These are phyloP conservation scores for Linepithema humile DNA, from an alignment of 1,140 invertebrate species.

Conservation along the genomic window DNA sequence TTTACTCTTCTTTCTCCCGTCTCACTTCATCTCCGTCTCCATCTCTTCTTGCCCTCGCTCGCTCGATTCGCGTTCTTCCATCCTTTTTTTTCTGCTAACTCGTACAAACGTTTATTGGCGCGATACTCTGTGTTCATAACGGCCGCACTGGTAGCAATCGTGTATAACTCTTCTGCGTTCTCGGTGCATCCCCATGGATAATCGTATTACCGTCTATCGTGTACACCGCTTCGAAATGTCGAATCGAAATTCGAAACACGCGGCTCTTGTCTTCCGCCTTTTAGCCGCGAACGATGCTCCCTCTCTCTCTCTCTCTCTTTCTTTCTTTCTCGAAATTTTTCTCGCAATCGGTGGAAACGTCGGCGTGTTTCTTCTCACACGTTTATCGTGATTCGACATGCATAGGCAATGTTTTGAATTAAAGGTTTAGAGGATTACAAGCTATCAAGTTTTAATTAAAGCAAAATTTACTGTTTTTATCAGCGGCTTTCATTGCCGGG, in stretches of 20 bases:
- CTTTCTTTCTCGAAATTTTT: slow-evolving; percentile 36
- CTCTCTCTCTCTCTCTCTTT: too few species aligned
- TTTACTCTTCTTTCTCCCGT: not conserved
- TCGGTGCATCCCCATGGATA: slow-evolving; percentile 35
- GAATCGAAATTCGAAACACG: slow-evolving; percentile 51
- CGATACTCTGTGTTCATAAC: slow-evolving; percentile 45
- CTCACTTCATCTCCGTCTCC: slow-evolving; percentile 9
- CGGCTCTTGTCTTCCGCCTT: slow-evolving; percentile 41
- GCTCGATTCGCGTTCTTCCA: slow-evolving; percentile 37
- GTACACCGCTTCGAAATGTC: slow-evolving; percentile 27
- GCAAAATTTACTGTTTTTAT: slow-evolving; percentile 16
- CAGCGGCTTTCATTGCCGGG: slow-evolving; percentile 11
- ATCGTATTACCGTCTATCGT: slow-evolving; percentile 56
- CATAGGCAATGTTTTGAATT: not conserved
- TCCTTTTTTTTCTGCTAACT: slow-evolving; percentile 63
- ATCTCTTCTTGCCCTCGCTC: not conserved
- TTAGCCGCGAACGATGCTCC: slow-evolving; percentile 25
- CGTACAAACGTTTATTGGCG: slow-evolving; percentile 70
- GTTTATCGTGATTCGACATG: slow-evolving; percentile 31
- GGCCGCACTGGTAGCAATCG: slow-evolving; percentile 63
- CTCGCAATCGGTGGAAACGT: slow-evolving; percentile 38
- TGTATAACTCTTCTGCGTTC: slow-evolving; percentile 40
- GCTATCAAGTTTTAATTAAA: slow-evolving; percentile 12
- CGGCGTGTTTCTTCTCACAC: slow-evolving; percentile 41
- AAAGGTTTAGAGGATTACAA: slow-evolving; percentile 29